phyloP scores from a whole-genome alignment of 64 coral and sea anemone genomes.

The Montipora cactus region DNA sequence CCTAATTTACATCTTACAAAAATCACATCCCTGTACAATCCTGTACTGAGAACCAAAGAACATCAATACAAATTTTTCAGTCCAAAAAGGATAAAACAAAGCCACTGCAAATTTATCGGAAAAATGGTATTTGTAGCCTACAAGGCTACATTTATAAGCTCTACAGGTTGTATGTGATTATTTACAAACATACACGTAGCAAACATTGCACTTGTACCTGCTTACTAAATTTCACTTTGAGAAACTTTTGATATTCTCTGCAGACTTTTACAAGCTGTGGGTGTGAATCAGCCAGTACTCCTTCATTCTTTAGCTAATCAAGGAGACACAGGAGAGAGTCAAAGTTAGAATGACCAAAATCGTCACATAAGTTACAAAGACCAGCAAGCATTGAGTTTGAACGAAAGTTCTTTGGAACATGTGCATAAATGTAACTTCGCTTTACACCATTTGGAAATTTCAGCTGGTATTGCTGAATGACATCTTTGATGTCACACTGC shows the following conservation, averaged over 20 bases:
- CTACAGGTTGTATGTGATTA: too few relatives aligned
- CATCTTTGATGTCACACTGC: neutral
- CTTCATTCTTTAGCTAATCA: neutral
- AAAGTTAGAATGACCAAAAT: conserved; percentile 24
- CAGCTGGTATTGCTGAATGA: neutral
- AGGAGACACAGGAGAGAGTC: neutral
- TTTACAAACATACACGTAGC: neutral
- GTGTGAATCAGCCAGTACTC: neutral
- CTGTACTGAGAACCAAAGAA: too few relatives aligned
- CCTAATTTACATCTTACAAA: too few relatives aligned
- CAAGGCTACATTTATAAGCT: too few relatives aligned
- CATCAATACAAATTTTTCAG: too few relatives aligned
- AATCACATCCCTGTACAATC: too few relatives aligned
- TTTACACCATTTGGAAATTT: conserved; percentile 5
- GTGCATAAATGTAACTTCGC: neutral
- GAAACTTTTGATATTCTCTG: neutral
- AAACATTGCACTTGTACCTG: neutral
- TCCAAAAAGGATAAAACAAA: too few relatives aligned
- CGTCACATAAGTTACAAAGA: neutral
- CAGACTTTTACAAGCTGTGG: neutral
- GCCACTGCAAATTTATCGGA: too few relatives aligned
- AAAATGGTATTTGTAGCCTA: too few relatives aligned
- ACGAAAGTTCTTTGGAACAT: neutral
- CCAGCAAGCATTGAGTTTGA: neutral
- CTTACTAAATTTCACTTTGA: neutral